Conservation (phyloP, 1,140 invertebrate genomes). For the Heliconius congener region DNA sequence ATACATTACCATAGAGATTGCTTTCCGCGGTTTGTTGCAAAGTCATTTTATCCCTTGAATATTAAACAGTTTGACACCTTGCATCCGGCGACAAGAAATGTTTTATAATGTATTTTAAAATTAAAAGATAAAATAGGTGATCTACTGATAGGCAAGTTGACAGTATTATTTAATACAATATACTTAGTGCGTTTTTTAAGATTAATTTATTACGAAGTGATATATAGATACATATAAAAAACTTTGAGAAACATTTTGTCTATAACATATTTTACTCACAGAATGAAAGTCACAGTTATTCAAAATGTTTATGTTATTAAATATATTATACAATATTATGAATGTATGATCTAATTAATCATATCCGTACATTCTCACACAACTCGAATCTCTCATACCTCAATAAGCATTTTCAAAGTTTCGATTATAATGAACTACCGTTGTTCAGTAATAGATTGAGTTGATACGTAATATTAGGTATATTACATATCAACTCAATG, state of each 20-base stretch:
- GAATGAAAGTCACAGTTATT: no score
- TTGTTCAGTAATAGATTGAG: not conserved
- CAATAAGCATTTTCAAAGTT: not conserved
- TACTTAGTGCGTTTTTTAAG: no score
- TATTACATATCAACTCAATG: not conserved
- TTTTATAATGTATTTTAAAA: not conserved
- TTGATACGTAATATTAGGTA: not conserved
- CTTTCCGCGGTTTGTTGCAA: not conserved
- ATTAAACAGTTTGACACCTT: conserved; percentile 1
- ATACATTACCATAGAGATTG: conserved; percentile 7
- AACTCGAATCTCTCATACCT: not conserved
- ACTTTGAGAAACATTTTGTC: no score
- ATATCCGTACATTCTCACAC: not conserved
- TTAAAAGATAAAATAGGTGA: not conserved
- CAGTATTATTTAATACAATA: no score
- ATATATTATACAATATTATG: not conserved
- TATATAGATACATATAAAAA: no score
- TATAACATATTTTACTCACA: no score
- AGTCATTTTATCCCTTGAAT: conserved; percentile 10
- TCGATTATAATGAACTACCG: conserved; percentile 1
- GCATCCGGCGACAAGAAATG: not conserved
- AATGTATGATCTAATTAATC: not conserved
- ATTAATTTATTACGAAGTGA: no score
- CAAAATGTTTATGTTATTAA: no score
- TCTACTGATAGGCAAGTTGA: no score